Percentiles rank a stretch among this genome's conserved stretches.
phyloP scores from a whole-genome alignment of 1,140 invertebrate species.

The Lordiphosa mommai region DNA sequence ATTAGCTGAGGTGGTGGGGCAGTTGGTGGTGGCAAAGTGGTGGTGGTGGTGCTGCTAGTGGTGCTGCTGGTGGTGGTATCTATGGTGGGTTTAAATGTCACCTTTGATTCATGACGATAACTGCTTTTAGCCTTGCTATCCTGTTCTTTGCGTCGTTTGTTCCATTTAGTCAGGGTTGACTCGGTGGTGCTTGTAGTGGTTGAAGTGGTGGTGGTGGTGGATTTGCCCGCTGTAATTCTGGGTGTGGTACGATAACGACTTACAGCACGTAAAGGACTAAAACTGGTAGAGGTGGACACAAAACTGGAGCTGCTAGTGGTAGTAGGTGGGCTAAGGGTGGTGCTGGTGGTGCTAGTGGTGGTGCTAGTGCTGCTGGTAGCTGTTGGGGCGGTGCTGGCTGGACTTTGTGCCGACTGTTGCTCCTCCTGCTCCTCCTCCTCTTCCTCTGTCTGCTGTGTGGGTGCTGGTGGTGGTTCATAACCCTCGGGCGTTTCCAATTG shows the following conservation, averaged over 20 bases:
- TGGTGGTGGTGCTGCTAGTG: background rate
- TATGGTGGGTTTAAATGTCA: constrained; percentile 14
- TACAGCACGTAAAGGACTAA: constrained; percentile 42
- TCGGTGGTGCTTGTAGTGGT: too few relatives aligned
- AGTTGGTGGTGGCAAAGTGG: background rate
- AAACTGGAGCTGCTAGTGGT: constrained; percentile 33
- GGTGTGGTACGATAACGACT: constrained; percentile 62
- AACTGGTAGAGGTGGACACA: constrained; percentile 57
- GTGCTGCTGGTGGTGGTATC: too few relatives aligned
- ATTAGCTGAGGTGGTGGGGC: constrained; percentile 7
- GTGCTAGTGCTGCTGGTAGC: background rate
- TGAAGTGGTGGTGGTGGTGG: constrained; percentile 46
- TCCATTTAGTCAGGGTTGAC: constrained; percentile 60
- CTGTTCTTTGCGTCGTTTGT: constrained; percentile 53
- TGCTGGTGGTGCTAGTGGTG: constrained; percentile 3
- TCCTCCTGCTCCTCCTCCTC: background rate
- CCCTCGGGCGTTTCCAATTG: constrained; percentile 30
- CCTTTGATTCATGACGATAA: constrained; percentile 43
- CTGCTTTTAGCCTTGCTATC: constrained; percentile 72
- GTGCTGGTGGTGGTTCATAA: background rate
- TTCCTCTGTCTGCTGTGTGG: background rate
- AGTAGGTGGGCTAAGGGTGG: background rate
- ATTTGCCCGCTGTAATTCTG: constrained; percentile 54
- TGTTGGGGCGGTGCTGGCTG: constrained; percentile 22
- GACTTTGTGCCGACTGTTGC: background rate